A percentile compares a stretch with the other conserved stretches of the same genome.
These are phyloP conservation scores for Cladopsammia gracilis DNA, from an alignment of 64 coral and sea anemone genomes.

Conservation along the genomic window DNA sequence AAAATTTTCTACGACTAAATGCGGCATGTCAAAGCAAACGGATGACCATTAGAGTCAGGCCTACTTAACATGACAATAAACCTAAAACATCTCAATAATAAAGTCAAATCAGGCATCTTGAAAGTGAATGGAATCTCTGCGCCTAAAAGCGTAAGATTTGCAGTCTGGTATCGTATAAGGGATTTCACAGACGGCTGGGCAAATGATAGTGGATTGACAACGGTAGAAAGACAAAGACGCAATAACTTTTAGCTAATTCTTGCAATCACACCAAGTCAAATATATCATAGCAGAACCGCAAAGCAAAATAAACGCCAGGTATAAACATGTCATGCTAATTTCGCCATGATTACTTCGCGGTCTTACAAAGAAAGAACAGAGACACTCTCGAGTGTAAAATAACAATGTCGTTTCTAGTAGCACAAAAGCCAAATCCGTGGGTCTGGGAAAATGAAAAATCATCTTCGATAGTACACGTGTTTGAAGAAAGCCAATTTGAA, in stretches of 20 bases:
- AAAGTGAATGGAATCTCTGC: background rate
- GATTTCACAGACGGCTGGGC: background rate
- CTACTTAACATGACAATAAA: constrained; percentile 52
- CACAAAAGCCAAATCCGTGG: background rate
- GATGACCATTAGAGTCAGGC: background rate
- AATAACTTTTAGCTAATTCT: background rate
- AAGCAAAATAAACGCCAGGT: background rate
- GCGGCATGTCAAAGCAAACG: background rate
- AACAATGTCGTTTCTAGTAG: background rate
- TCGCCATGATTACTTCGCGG: background rate
- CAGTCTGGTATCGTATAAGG: background rate
- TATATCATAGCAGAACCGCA: background rate
- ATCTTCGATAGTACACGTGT: background rate
- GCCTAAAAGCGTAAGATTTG: background rate
- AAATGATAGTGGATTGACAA: constrained; percentile 7
- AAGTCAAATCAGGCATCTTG: background rate
- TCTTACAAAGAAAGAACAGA: background rate
- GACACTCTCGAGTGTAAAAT: background rate
- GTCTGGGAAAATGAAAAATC: background rate
- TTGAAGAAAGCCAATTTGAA: constrained; percentile 30
- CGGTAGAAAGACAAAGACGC: background rate
- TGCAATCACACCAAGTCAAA: background rate
- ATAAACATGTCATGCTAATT: background rate
- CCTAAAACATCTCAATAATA: background rate
- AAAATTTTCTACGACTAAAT: background rate